Evolutionary conservation across 2,797 vertebrate species (phyloP), one percentile per base, ranked within the genome.

Genomic region (Spondyliosoma cantharus): DNA sequence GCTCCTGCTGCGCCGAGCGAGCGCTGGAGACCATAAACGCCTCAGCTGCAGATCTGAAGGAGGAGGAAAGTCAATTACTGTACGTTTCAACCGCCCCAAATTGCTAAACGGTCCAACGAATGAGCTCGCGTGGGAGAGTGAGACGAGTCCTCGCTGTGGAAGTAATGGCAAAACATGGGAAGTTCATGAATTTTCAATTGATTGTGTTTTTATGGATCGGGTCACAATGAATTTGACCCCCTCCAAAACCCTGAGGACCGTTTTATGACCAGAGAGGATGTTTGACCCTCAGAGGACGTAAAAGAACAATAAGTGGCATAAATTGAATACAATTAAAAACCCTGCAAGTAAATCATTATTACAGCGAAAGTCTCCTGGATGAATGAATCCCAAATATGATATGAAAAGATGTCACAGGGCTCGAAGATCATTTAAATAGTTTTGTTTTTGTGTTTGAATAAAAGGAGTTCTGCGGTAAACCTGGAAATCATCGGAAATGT

Each of bases 1-100:
- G 67, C 9, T 74, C 59, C 72, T 1, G 71, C 85, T 59, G 74
- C 8, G 65, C 45, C 11, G 52, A 49, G 72, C 64, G 68, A 69
- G 54, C 0, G 43, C 67, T 57, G 67, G 16, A 58, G 65, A 79
- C 42, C 22, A 68, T 54, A 49, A 52, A 69, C 1, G 78, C 64
- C 83, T 77, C 79, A 87, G 85, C 86, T 85, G 87, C 80, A 57
- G 50, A 74, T 68, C 43, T n/a, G 68, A 79, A 5, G 71, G 59
- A 77, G 32, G 66, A 74, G 50, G 58, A 65, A 53, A 87, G 83
- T 83, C 81, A 78, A 87, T 90, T 76, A 80, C 70, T 76, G 75
- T 53, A 74, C 54, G 70, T 66, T 76, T 84, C 60, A 72, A 27
- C 46, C 20, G 4, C 74, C 53, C 53, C 46, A 64, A 49, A 84